Conservation (phyloP, 1,140 invertebrate species). For the Glossosoma conforme region DNA sequence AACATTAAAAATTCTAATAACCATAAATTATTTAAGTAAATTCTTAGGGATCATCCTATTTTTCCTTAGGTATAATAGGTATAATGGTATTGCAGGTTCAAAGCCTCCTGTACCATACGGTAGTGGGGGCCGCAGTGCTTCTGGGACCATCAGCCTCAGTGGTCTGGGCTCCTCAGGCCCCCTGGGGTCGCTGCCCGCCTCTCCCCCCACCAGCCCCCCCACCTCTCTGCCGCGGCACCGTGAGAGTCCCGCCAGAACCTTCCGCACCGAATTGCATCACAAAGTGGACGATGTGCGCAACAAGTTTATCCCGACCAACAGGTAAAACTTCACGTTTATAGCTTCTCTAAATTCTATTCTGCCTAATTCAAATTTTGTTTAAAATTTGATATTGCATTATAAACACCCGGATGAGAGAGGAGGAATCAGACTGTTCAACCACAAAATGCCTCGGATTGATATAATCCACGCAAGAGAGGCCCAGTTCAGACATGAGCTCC, state of each 20-base stretch:
- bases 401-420: too few relatives aligned
- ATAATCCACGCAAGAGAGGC: too few relatives aligned
- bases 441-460: too few relatives aligned
- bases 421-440: too few relatives aligned
- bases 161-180: constrained; percentile 31
- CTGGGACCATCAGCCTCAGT: constrained; percentile 48
- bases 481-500: too few relatives aligned
- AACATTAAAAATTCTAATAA: too few relatives aligned
- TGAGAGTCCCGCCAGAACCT: constrained; percentile 36
- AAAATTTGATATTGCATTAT: neutral
- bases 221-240: constrained; percentile 27
- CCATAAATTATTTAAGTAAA: too few relatives aligned
- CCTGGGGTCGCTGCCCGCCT: constrained; percentile 28
- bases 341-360: neutral
- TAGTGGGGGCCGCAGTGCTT: constrained; percentile 44
- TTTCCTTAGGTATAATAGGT: too few relatives aligned
- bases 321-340: constrained; percentile 10
- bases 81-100: constrained; percentile 40
- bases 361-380: neutral
- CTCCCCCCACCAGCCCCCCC: constrained; percentile 23
- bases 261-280: constrained; percentile 47
- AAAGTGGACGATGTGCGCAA: constrained; percentile 44
- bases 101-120: constrained; percentile 58
- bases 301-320: constrained; percentile 34
- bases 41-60: too few relatives aligned